Evolutionary conservation across 2,888 invertebrate species (phyloP).

Genomic region (Nomada lathburiana): DNA sequence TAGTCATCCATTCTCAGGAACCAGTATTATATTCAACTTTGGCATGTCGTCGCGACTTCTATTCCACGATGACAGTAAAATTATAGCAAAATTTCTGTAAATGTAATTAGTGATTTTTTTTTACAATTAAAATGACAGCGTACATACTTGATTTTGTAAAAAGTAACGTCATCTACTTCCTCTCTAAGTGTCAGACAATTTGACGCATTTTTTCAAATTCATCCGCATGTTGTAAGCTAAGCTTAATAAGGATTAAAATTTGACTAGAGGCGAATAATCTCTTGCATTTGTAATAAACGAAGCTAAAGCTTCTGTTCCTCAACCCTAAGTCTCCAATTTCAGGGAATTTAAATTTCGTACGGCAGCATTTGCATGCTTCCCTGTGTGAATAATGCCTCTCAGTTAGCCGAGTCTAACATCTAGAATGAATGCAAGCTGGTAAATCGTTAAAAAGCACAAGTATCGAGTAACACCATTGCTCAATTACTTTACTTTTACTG

Average conservation of each 20-base stretch:
- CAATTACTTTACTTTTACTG: constrained; percentile 31
- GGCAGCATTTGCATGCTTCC: constrained; percentile 59
- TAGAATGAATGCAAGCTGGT: constrained; percentile 54
- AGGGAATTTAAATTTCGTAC: constrained; percentile 57
- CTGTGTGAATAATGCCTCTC: constrained; percentile 54
- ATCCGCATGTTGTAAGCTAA: constrained; percentile 53
- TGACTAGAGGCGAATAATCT: constrained; percentile 72
- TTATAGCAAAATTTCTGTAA: constrained; percentile 57
- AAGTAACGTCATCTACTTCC: constrained; percentile 51
- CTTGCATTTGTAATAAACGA: constrained; percentile 57
- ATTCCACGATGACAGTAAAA: constrained; percentile 43
- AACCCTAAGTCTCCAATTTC: constrained; percentile 53
- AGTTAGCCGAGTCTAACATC: constrained; percentile 48
- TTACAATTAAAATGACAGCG: constrained; percentile 28
- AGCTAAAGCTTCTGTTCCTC: constrained; percentile 51
- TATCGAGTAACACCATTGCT: constrained; percentile 45
- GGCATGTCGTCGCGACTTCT: constrained; percentile 40
- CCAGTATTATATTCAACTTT: constrained; percentile 54
- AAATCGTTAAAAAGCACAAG: constrained; percentile 62
- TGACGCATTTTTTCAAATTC: constrained; percentile 30
- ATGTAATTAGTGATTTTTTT: constrained; percentile 27
- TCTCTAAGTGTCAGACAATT: constrained; percentile 37
- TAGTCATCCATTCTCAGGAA: constrained; percentile 63
- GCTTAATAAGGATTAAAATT: constrained; percentile 57
- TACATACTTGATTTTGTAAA: constrained; percentile 47